Evolutionary conservation across 2,888 invertebrate genomes (phyloP), one percentile per base, ranked within the genome.

Genomic region (Drosophila anomelani): DNA sequence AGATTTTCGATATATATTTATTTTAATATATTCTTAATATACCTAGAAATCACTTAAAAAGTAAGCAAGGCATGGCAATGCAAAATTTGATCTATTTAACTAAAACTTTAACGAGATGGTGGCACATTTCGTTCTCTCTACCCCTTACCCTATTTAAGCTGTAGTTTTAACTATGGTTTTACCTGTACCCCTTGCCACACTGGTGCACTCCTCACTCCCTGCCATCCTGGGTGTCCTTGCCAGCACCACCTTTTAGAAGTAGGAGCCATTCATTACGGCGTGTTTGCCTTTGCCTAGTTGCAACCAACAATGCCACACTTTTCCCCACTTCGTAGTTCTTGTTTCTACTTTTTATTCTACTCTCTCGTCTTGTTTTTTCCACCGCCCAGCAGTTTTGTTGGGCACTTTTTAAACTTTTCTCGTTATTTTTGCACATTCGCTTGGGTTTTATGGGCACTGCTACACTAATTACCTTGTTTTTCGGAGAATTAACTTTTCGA

Each of bases 381-480:
- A 41, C 32, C 26, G 26, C 23, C 47, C 44, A 15, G 49, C 66
- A 66, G 44, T 51, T 66, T 67, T 67, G 58, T 58, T 53, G 62
- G 61, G 62, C 73, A 66, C 85, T 88, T 84, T 87, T 69, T 85
- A 79, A 89, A 84, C 79, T 84, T 84, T 84, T 84, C 89, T 84
- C 84, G 84, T 84, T 84, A 84, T 84, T 87, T 89, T 81, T 89
- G 89, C 84, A 87, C 89, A 89, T 89, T 89, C 79, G 87, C 87
- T 84, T 87, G 89, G 70, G 84, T 86, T 88, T 88, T 87, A 88
- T 87, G 87, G 77, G 77, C 79, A 74, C 79, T 79, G 79, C 75
- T 79, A 83, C 88, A 88, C 90, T 88, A 88, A 88, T 88, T 90
- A 90, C 90, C 90, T 89, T 88, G 88, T 88, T 88, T 88, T 90